Evolutionary conservation across 1,140 invertebrate species (phyloP).

Genomic region (Conus ventricosus): DNA sequence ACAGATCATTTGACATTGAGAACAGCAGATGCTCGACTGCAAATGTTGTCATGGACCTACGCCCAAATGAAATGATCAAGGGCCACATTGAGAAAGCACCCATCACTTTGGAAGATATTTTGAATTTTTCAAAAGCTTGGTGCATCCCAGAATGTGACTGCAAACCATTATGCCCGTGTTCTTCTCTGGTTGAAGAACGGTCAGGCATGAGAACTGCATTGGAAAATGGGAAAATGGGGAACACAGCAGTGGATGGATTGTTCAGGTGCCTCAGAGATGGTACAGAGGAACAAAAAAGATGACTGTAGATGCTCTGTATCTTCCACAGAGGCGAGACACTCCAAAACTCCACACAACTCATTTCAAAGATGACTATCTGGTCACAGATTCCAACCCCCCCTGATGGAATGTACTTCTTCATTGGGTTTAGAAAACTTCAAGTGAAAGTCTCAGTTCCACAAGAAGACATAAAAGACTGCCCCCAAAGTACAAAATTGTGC

Average conservation of each 20-base stretch:
- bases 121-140: conserved; percentile 54
- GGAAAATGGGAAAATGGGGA: conserved; percentile 46
- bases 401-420: conserved; percentile 35
- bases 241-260: conserved; percentile 52
- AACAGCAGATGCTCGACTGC: conserved; percentile 45
- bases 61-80: conserved; percentile 49
- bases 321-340: conserved; percentile 43
- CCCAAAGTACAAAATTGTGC: conserved; percentile 40
- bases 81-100: conserved; percentile 52
- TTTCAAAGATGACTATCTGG: conserved; percentile 41
- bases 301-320: conserved; percentile 42
- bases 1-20: conserved; percentile 41
- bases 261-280: conserved; percentile 28
- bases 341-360: conserved; percentile 36
- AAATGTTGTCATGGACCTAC: conserved; percentile 50
- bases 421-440: conserved; percentile 42
- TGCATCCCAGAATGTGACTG: conserved; percentile 34
- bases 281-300: background rate
- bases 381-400: conserved; percentile 15
- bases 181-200: conserved; percentile 35
- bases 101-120: conserved; percentile 50
- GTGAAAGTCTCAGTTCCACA: conserved; percentile 19
- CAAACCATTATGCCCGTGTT: conserved; percentile 48
- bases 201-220: conserved; percentile 47
- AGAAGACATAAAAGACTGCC: conserved; percentile 43